These are phyloP conservation scores for Lagopus leucura DNA, from an alignment of 2,113 vertebrate genomes.

Conservation along the genomic window DNA sequence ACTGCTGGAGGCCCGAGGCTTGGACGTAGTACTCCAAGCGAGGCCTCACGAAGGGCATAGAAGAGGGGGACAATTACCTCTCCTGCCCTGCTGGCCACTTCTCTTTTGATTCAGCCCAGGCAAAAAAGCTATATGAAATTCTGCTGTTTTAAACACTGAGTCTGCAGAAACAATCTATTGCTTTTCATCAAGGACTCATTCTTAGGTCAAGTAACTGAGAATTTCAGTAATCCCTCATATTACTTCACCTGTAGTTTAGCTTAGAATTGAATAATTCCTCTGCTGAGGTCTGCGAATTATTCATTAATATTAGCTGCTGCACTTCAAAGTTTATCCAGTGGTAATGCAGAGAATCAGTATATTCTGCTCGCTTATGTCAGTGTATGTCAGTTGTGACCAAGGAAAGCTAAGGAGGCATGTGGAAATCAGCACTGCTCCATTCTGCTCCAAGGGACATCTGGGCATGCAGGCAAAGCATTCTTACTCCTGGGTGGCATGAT, in stretches of 20 bases:
- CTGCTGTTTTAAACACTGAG: no score
- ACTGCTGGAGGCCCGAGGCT: no score
- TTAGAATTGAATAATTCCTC: neutral
- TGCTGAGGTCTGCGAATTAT: neutral
- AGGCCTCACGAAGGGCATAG: no score
- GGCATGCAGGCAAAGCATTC: accelerated
- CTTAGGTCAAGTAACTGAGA: neutral
- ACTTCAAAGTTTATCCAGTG: neutral
- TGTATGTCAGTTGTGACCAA: accelerated
- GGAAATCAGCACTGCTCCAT: neutral
- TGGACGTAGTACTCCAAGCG: no score
- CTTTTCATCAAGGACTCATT: neutral
- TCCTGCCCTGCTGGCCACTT: no score
- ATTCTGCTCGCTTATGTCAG: neutral
- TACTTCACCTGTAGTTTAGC: neutral
- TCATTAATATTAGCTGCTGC: neutral
- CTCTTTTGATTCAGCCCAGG: no score
- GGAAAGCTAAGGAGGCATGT: neutral
- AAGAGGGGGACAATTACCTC: no score
- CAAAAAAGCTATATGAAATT: no score
- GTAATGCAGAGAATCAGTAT: neutral
- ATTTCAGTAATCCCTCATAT: neutral
- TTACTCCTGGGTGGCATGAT: neutral
- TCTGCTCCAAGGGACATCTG: neutral
- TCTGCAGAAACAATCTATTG: no score